Percentiles rank a stretch among this genome's conserved stretches.
Conservation (phyloP, 2,797 vertebrate species). For the Dryobates pubescens region DNA sequence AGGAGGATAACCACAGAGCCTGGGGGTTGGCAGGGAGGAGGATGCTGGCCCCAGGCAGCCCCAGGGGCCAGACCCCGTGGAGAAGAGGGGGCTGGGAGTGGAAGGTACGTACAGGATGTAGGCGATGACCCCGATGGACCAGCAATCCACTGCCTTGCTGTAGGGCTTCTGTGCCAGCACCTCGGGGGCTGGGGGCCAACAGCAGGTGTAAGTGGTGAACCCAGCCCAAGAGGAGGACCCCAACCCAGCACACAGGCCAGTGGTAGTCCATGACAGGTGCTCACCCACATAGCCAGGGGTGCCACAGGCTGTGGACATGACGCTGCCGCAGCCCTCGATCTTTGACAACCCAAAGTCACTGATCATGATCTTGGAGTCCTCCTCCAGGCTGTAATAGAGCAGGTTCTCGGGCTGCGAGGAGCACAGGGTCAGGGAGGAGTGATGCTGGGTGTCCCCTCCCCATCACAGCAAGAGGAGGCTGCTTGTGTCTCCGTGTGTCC, state of each 20-base stretch:
- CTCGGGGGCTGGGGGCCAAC: conserved; percentile 85
- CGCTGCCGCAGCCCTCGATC: conserved; percentile 90
- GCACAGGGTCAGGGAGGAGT: background rate
- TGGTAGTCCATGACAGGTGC: background rate
- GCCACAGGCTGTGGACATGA: conserved; percentile 96
- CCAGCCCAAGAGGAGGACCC: too few relatives aligned
- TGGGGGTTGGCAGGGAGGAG: background rate
- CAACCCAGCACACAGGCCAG: background rate
- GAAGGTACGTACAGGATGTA: conserved; percentile 90
- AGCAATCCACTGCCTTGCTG: conserved; percentile 98
- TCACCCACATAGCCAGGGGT: conserved; percentile 97
- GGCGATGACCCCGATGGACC: conserved; percentile 97
- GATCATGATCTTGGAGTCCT: conserved; percentile 99
- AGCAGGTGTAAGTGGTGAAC: background rate
- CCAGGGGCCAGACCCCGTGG: rapidly evolving
- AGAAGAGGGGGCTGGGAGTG: rapidly evolving
- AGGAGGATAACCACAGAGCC: conserved; percentile 79
- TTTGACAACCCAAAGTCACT: conserved; percentile 97
- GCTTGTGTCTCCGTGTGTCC: too few relatives aligned
- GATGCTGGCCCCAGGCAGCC: rapidly evolving
- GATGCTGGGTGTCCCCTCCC: background rate
- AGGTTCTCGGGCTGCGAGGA: conserved; percentile 91
- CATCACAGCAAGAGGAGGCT: too few relatives aligned
- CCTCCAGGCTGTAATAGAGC: conserved; percentile 95
- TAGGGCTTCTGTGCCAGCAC: conserved; percentile 98